Percentiles rank a stretch among this genome's conserved stretches.
Conservation (phyloP, 2,888 invertebrate genomes). For the Melikaiella ostensackeni region DNA sequence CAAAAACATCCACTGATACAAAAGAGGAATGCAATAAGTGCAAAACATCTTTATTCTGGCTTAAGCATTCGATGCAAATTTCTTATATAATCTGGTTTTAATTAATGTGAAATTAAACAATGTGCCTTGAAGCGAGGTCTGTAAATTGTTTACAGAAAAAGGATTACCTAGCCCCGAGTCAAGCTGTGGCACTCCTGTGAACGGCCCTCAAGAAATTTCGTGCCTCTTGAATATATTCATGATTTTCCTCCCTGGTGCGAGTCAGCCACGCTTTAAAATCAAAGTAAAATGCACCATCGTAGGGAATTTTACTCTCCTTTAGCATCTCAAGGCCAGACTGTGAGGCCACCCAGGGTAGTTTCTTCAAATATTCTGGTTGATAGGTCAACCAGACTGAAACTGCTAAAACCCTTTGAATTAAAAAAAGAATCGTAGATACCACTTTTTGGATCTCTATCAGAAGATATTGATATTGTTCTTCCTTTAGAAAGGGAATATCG, state of each 20-base stretch:
- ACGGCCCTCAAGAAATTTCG: conserved; percentile 56
- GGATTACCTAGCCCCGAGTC: conserved; percentile 42
- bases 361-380: neutral
- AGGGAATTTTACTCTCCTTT: conserved; percentile 34
- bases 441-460: neutral
- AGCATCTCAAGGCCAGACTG: neutral
- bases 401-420: neutral
- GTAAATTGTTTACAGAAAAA: conserved; percentile 60
- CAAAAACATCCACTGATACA: too few species aligned
- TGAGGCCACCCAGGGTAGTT: neutral
- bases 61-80: too few species aligned
- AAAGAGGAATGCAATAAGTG: too few species aligned
- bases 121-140: conserved; percentile 45
- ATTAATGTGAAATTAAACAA: conserved; percentile 48
- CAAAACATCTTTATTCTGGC: too few species aligned
- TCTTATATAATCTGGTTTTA: too few species aligned
- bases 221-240: conserved; percentile 67
- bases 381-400: neutral
- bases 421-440: neutral
- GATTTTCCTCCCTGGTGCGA: conserved; percentile 53
- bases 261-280: conserved; percentile 44
- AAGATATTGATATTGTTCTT: neutral
- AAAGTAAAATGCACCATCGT: conserved; percentile 38
- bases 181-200: conserved; percentile 41
- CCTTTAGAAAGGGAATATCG: too few species aligned